Evolutionary conservation across 2,113 vertebrate species (phyloP), one percentile per base, ranked within the genome.

Genomic region (Oreotrochilus melanogaster): DNA sequence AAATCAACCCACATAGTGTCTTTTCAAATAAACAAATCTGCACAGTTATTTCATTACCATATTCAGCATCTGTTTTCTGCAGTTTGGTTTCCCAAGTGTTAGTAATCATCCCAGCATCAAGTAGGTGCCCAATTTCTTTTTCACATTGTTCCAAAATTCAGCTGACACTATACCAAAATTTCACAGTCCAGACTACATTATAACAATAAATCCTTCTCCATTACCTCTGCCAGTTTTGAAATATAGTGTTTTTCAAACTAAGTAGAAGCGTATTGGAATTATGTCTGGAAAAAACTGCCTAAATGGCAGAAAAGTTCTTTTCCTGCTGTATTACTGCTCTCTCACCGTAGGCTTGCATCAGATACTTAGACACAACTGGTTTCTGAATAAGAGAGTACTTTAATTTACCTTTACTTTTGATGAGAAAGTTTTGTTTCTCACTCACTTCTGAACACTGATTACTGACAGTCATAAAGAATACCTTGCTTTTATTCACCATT

Each of bases 21-120:
- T 90, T 80, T 92, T 56, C 69, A 66, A 90, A 75, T 75, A 96
- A 89, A 83, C 57, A 94, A 45, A 58, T 66, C 72, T 88, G 67
- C 50, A 58, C 18, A 33, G 25, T 16, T 69, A 91, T 89, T 80
- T 80, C 53, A 75, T 92, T 56, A 86, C 30, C 4, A 43, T 54
- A 80, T 62, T 85, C 19, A 71, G 39, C 75, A 70, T 82, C 42
- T 64, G 78, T 6, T 10, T 56, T 89, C 42, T 57, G 35, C 74
- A 43, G 3, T 21, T 57, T 13, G 5, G 28, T 72, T 73, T 92
- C 51, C 21, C 22, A 56, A 69, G 95, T 70, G 22, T 37, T 37
- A 95, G 31, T 24, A 54, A 83, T 39, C 45, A 45, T 35, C 23
- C 81, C 37, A 65, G 25, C n/a, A 50, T 45, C 30, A 86, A 88